Conservation (phyloP, 2,113 vertebrate species). For the Nycticryphes semicollaris region DNA sequence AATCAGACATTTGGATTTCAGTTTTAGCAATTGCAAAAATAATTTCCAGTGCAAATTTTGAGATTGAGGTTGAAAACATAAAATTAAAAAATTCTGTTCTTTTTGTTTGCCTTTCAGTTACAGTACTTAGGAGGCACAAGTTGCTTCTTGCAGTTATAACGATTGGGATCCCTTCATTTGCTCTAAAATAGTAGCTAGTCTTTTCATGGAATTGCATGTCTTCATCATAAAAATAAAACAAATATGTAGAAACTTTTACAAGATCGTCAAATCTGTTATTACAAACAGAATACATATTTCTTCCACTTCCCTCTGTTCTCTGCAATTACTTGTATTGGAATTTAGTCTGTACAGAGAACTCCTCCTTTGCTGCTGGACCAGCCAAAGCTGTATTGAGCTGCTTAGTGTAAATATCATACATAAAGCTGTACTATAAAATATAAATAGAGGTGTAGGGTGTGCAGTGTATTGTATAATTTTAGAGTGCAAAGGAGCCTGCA, state of each 20-base stretch:
- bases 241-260: background rate
- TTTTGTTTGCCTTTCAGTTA: background rate
- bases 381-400: background rate
- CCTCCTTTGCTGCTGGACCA: background rate
- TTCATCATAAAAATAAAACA: background rate
- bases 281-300: background rate
- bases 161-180: background rate
- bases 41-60: background rate
- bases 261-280: background rate
- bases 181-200: background rate
- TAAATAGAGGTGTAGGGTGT: background rate
- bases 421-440: background rate
- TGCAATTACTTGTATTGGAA: background rate
- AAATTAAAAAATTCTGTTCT: background rate
- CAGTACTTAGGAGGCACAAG: background rate
- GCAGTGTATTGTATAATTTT: background rate
- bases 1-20: background rate
- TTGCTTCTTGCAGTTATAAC: background rate
- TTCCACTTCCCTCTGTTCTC: background rate
- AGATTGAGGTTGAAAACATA: background rate
- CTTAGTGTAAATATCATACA: background rate
- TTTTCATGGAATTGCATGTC: background rate
- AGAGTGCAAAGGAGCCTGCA: background rate
- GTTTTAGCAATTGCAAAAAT: background rate
- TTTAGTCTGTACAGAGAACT: background rate